phyloP scores from a whole-genome alignment of 2,888 invertebrate genomes.

The Oscheius onirici region DNA sequence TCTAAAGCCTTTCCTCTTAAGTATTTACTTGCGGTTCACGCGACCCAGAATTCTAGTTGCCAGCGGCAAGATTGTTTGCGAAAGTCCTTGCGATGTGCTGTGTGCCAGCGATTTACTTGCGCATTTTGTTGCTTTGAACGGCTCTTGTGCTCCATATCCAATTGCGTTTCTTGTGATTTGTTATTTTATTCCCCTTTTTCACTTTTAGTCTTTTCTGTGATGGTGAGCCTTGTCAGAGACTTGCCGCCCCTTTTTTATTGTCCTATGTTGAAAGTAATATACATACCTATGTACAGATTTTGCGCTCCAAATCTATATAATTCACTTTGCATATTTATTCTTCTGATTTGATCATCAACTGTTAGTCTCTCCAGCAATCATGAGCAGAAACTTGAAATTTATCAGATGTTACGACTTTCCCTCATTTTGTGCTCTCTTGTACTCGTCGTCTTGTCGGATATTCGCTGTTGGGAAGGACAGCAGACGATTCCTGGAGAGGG shows the following conservation, averaged over 20 bases:
- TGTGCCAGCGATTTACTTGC: background rate
- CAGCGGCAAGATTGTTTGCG: constrained; percentile 15
- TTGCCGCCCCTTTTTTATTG: background rate
- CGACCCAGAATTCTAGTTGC: constrained; percentile 17
- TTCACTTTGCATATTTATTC: no score
- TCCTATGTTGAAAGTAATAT: background rate
- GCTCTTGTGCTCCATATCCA: background rate
- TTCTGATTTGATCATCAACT: background rate
- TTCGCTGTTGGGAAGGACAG: constrained; percentile 30
- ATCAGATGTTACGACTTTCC: constrained; percentile 4
- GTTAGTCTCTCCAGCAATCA: background rate
- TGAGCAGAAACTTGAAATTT: background rate
- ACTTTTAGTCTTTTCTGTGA: constrained; percentile 18
- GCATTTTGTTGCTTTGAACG: constrained; percentile 7
- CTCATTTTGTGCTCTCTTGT: background rate
- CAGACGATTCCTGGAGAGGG: constrained; percentile 12
- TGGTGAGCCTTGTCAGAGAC: constrained; percentile 1
- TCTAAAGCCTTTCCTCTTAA: background rate
- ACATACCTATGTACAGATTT: background rate
- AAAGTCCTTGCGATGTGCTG: constrained; percentile 23
- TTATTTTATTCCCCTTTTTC: constrained; percentile 4
- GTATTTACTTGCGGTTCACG: constrained; percentile 9
- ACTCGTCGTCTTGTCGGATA: background rate
- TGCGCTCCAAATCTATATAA: no score
- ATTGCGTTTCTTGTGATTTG: background rate